Percentiles rank a stretch among this genome's conserved stretches.
Evolutionary conservation across 2,888 invertebrate genomes (phyloP).

Genomic region (Drosophila yooni): DNA sequence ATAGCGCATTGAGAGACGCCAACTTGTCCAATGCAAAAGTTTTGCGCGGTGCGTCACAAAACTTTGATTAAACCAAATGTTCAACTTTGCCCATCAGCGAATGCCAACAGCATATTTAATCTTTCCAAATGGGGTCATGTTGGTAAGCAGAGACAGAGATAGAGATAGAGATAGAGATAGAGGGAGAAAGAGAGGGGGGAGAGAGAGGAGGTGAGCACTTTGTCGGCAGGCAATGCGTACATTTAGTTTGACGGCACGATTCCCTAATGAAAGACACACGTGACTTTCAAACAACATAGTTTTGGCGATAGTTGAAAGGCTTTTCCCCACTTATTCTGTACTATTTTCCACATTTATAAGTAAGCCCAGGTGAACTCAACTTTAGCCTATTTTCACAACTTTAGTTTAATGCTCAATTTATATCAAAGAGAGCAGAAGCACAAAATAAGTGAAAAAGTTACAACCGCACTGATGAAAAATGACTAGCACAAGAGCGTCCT

Average conservation of each 20-base stretch:
- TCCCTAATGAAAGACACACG: constrained; percentile 23
- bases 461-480: constrained; percentile 63
- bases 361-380: constrained; percentile 47
- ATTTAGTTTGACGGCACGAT: constrained; percentile 28
- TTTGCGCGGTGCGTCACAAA: constrained; percentile 38
- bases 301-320: constrained; percentile 37
- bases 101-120: constrained; percentile 49
- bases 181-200: background rate
- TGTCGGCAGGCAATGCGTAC: constrained; percentile 17
- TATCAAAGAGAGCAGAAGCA: constrained; percentile 34
- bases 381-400: constrained; percentile 32
- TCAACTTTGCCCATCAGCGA: constrained; percentile 49
- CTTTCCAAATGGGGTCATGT: constrained; percentile 17
- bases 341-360: constrained; percentile 15
- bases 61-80: constrained; percentile 49
- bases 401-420: constrained; percentile 57
- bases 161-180: background rate
- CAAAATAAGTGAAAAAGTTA: constrained; percentile 4
- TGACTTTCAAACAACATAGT: constrained; percentile 28
- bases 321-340: background rate
- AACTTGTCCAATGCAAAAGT: constrained; percentile 51
- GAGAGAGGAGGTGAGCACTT: background rate
- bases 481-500: constrained; percentile 47
- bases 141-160: background rate
- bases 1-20: background rate